These are phyloP conservation scores for Botia kubotai DNA, from an alignment of 2,797 vertebrate genomes.

Conservation along the genomic window DNA sequence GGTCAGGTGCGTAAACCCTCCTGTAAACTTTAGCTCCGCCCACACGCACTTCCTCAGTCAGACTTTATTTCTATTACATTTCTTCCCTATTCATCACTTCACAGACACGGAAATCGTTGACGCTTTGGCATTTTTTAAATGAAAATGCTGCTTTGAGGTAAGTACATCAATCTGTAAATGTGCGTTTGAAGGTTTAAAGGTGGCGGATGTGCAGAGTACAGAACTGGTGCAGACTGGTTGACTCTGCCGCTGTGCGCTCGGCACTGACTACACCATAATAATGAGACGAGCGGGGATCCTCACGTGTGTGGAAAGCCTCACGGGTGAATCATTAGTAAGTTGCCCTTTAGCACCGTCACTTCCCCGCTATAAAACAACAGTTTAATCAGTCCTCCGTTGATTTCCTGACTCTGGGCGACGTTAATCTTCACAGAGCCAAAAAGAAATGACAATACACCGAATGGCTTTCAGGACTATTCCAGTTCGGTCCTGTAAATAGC, in stretches of 20 bases:
- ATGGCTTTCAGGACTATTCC: slow-evolving; percentile 19
- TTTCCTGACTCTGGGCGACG: background rate
- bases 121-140: slow-evolving; percentile 26
- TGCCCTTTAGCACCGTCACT: slow-evolving; percentile 36
- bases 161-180: background rate
- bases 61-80: slow-evolving; percentile 16
- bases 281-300: slow-evolving; percentile 25
- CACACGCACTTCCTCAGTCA: slow-evolving; percentile 57
- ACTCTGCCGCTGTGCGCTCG: slow-evolving; percentile 49
- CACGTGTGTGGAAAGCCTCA: slow-evolving; percentile 14
- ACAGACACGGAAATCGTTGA: background rate
- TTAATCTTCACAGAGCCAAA: slow-evolving; percentile 20
- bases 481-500: background rate
- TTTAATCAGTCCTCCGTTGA: background rate
- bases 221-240: slow-evolving; percentile 70
- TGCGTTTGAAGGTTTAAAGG: slow-evolving; percentile 32
- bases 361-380: background rate
- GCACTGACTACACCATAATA: slow-evolving; percentile 37
- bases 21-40: slow-evolving; percentile 62
- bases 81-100: background rate
- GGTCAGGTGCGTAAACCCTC: slow-evolving; percentile 42
- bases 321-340: slow-evolving; percentile 43
- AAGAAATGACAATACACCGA: slow-evolving; percentile 23
- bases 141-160: slow-evolving; percentile 43
- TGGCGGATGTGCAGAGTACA: slow-evolving; percentile 44